These are phyloP conservation scores for Meandrina meandrites DNA, from an alignment of 92 coral and sea anemone genomes.

Conservation along the genomic window DNA sequence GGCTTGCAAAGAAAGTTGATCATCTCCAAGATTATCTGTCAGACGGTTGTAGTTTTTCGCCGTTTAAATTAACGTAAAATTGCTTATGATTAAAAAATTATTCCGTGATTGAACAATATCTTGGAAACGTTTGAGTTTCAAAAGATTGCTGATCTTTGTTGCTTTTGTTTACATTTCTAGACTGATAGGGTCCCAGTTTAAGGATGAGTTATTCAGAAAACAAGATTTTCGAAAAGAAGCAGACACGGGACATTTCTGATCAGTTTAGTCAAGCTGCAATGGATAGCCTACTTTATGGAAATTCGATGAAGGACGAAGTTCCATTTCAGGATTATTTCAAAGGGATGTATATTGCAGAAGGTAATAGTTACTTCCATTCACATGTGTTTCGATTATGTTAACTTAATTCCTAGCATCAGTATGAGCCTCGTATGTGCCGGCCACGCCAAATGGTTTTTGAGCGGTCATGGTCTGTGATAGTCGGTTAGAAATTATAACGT, in stretches of 20 bases:
- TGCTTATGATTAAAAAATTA: slow-evolving; percentile 11
- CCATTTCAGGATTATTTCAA: not conserved
- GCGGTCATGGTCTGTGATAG: not conserved
- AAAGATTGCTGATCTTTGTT: not conserved
- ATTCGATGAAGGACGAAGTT: not conserved
- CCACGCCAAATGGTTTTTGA: not conserved
- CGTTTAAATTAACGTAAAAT: not conserved
- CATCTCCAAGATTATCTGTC: not conserved
- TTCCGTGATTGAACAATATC: not conserved
- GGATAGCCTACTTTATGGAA: not conserved
- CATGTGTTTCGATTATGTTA: too few relatives aligned
- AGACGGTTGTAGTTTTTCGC: slow-evolving; percentile 11
- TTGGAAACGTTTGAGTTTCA: not conserved
- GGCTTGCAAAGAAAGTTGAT: not conserved
- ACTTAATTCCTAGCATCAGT: too few relatives aligned
- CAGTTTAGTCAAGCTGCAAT: not conserved
- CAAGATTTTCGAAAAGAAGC: not conserved
- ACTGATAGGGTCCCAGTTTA: not conserved
- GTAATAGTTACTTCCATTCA: not conserved
- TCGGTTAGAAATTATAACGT: not conserved
- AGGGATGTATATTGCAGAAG: not conserved
- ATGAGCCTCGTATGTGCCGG: not conserved
- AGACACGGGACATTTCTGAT: not conserved
- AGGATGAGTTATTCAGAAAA: not conserved
- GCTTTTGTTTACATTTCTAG: not conserved